Evolutionary conservation across 2,888 invertebrate species (phyloP), one percentile per base, ranked within the genome.

Genomic region (Calameuta pallipes): DNA sequence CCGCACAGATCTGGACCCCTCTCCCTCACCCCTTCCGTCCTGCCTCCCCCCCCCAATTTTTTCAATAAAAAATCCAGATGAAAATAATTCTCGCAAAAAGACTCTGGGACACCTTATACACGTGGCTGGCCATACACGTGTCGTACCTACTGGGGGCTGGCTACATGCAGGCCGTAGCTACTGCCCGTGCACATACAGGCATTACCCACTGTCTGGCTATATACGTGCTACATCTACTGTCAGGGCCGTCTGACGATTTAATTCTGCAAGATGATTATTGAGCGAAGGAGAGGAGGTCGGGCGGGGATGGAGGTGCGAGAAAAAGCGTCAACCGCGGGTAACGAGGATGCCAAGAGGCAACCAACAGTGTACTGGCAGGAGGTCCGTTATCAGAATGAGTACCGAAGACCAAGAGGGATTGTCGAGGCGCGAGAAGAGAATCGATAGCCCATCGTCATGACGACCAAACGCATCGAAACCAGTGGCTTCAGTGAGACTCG

Each of bases 401-500:
- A 23, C 23, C 23, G 6, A 36, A 36, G 36, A 56, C 56, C 56
- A 56, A 23, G 23, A 56, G 56, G 15, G 6, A 23, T 31, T 31
- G 31, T 31, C 6, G 71, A 71, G 71, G 71, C 13, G 71, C 23
- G 31, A 33, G 71, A 71, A 33, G 71, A 31, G 71, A 31, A 71
- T 71, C 71, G 71, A 71, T 71, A 71, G 71, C 71, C 56, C 71
- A 71, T 71, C 31, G 71, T 71, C 71, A 71, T 71, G 71, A 33
- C 71, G 71, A 71, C 71, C 71, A 71, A 11, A 11, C 71, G 71
- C 71, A 71, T 71, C 71, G 31, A 31, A 37, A 13, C 12, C n/a
- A 71, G 71, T 3, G n/a, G 23, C 31, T 71, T 71, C 12, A 3
- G 33, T 9, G 31, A 23, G 31, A 23, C 31, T 31, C 71, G 13